These are phyloP conservation scores for Sinonovacula constricta DNA, from an alignment of 1,140 invertebrate species.

Conservation along the genomic window DNA sequence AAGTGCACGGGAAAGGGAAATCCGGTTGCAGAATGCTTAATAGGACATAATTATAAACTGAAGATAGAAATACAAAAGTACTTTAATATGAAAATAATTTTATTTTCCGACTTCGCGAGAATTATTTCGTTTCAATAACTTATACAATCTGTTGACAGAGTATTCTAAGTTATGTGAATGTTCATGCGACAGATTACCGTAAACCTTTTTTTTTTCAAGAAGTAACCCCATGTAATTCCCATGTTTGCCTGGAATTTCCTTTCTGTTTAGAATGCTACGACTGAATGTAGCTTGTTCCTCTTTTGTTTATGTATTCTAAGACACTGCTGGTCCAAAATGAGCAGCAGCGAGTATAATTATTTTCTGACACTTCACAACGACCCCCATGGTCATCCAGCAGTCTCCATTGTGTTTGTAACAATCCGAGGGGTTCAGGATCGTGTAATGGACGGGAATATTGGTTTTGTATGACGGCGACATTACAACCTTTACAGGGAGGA, in stretches of 20 bases:
- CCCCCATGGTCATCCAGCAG: conserved; percentile 28
- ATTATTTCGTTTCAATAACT: too few species aligned
- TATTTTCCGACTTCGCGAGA: too few species aligned
- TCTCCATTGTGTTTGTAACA: conserved; percentile 44
- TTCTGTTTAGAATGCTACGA: neutral
- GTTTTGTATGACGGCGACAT: too few species aligned
- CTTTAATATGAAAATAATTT: too few species aligned
- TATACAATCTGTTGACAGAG: too few species aligned
- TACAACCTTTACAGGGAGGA: too few species aligned
- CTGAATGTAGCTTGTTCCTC: neutral
- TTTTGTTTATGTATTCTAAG: conserved; percentile 38
- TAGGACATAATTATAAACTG: too few species aligned
- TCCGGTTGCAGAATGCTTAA: too few species aligned
- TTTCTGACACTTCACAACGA: conserved; percentile 49
- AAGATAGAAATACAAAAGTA: too few species aligned
- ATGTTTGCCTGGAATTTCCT: neutral
- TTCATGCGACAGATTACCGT: neutral
- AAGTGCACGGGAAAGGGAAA: too few species aligned
- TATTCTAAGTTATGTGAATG: neutral
- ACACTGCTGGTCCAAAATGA: conserved; percentile 18
- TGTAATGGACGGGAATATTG: too few species aligned
- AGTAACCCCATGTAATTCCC: neutral
- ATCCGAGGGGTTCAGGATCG: too few species aligned
- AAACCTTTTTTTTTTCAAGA: conserved; percentile 1
- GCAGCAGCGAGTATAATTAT: conserved; percentile 35